Percentiles rank a stretch among this genome's conserved stretches.
These are phyloP conservation scores for Erebia epiphron DNA, from an alignment of 2,888 invertebrate genomes.

Conservation along the genomic window DNA sequence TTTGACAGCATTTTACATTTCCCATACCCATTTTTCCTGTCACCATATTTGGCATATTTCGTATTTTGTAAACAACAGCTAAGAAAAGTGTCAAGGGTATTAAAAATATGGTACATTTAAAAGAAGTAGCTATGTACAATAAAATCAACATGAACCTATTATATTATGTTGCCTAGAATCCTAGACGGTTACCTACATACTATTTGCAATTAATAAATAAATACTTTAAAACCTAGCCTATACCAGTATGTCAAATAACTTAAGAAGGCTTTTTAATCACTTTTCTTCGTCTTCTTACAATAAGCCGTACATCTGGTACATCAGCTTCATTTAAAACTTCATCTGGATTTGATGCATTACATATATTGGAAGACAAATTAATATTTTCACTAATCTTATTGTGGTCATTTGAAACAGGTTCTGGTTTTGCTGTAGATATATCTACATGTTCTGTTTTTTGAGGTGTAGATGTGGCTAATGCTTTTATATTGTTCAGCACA, in stretches of 20 bases:
- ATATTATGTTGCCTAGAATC: not conserved
- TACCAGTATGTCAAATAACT: not conserved
- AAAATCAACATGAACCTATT: not conserved
- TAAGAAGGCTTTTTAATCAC: constrained; percentile 46
- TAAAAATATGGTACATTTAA: too few species aligned
- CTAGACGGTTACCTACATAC: not conserved
- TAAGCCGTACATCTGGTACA: constrained; percentile 70
- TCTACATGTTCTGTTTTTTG: constrained; percentile 49
- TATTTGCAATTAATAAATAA: not conserved
- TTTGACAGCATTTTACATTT: too few species aligned
- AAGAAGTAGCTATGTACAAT: not conserved
- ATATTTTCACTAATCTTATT: constrained; percentile 36
- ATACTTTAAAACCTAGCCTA: not conserved
- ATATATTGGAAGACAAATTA: constrained; percentile 40
- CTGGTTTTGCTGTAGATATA: constrained; percentile 26
- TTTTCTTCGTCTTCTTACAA: constrained; percentile 65
- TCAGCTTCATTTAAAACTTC: constrained; percentile 48
- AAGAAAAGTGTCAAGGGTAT: too few species aligned
- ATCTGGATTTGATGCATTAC: constrained; percentile 28
- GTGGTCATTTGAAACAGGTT: constrained; percentile 7
- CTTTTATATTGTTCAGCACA: constrained; percentile 19
- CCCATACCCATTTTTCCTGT: too few species aligned
- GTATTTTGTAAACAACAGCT: too few species aligned
- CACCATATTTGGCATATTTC: too few species aligned
- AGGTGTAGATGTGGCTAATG: constrained; percentile 56